Base-by-base conservation (phyloP, 2,888 invertebrate genomes). In the Allophyes oxyacanthae region DNA sequence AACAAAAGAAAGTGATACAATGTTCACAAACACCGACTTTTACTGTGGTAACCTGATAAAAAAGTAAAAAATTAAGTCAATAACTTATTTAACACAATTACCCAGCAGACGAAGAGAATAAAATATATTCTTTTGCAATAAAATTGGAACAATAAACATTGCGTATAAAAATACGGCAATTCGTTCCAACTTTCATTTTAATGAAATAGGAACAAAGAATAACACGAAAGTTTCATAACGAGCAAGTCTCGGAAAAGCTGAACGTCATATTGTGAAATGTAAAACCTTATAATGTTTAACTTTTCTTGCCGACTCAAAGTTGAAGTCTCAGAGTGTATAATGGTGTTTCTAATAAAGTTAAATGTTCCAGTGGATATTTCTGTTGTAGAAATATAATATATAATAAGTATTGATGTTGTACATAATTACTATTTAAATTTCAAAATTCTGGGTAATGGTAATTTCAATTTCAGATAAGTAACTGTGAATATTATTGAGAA, bases 171-270 rank as follows among this genome's bases (percentile, higher is more conserved):
- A 67, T 67, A 63, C 43, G 26, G 51, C 40, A 54, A 65, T 40
- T 33, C 37, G 49, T 59, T 54, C 13, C 41, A 57, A 53, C 56
- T 58, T 72, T 59, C 14, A 55, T 64, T 69, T 66, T 71, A 67
- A 59, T 61, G 42, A 72, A 76, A 75, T 69, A 53, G 61, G 56
- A 64, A 60, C 51, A 43, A 62, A 71, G 60, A 72, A 75, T 74
- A 78, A 75, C 63, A 60, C 58, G 52, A 74, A 71, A 62, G 57
- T 79, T 77, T 67, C 43, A 43, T 72, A 77, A 77, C 66, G 51
- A 70, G 69, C 61, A 66, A 75, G 57, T 73, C 56, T 53, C 30
- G 41, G 59, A 53, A 68, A 58, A 64, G 64, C 51, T 69, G 55
- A 59, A 67, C 54, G 68, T 61, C 58, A 63, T 52, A 53, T 79